Conservation (phyloP, 2,797 vertebrate species). For the Sarcophilus harrisii region DNA sequence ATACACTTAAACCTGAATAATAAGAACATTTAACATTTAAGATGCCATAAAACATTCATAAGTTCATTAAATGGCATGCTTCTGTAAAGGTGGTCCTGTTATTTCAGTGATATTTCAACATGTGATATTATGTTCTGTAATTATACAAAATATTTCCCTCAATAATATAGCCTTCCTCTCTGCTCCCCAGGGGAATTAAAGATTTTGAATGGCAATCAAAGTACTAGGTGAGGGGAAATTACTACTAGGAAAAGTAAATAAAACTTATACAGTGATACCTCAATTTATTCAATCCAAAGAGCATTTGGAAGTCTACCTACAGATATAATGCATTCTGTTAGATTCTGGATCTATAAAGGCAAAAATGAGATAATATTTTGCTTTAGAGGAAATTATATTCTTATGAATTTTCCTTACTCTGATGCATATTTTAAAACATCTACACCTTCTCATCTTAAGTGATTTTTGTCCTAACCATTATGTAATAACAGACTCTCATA, state of each 20-base stretch:
- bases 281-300: neutral
- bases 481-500: neutral
- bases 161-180: neutral
- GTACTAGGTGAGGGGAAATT: neutral
- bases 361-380: neutral
- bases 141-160: neutral
- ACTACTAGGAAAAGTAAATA: neutral
- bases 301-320: neutral
- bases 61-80: conserved; percentile 61
- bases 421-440: neutral
- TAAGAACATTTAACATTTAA: conserved; percentile 65
- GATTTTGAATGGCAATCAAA: conserved; percentile 4
- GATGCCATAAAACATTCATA: conserved; percentile 62
- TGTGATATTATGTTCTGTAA: neutral
- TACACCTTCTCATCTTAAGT: neutral
- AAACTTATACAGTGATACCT: neutral
- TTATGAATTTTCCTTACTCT: neutral
- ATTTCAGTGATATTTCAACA: accelerated
- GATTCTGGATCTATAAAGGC: neutral
- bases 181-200: conserved; percentile 3
- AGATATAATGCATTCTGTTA: neutral
- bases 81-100: conserved; percentile 56
- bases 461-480: neutral
- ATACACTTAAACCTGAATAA: conserved; percentile 41
- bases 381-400: neutral